phyloP scores from a whole-genome alignment of 2,113 vertebrate species.

The Tachycineta bicolor region DNA sequence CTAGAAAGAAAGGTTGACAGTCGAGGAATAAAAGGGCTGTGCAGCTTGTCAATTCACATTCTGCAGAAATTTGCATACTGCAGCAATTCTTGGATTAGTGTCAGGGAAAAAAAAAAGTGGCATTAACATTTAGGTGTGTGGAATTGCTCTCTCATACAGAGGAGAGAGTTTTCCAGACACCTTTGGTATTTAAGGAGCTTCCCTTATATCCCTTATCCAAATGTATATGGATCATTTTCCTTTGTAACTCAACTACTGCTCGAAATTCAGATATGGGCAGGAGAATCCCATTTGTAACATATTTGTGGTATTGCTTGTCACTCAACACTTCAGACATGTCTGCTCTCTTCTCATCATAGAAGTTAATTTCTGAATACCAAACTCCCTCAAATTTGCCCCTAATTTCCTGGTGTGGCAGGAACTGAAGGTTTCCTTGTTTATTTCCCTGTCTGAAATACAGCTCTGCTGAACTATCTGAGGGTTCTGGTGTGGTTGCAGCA shows the following conservation, averaged over 20 bases:
- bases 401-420: background rate
- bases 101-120: background rate
- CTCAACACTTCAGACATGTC: background rate
- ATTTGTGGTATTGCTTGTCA: background rate
- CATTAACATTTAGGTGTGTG: background rate
- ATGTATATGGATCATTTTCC: background rate
- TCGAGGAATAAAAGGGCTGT: background rate
- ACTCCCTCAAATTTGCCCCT: background rate
- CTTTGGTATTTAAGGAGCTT: background rate
- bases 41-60: background rate
- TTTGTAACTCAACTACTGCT: background rate
- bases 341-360: background rate
- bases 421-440: background rate
- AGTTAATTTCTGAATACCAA: background rate
- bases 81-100: background rate
- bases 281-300: background rate
- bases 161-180: background rate
- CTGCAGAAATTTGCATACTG: conserved; percentile 64
- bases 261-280: background rate
- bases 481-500: background rate
- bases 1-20: background rate
- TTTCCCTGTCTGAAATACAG: background rate
- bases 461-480: background rate
- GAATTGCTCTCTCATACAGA: background rate
- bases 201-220: background rate